Evolutionary conservation across 2,888 invertebrate species (phyloP).

Genomic region (Crocallis elinguaria): DNA sequence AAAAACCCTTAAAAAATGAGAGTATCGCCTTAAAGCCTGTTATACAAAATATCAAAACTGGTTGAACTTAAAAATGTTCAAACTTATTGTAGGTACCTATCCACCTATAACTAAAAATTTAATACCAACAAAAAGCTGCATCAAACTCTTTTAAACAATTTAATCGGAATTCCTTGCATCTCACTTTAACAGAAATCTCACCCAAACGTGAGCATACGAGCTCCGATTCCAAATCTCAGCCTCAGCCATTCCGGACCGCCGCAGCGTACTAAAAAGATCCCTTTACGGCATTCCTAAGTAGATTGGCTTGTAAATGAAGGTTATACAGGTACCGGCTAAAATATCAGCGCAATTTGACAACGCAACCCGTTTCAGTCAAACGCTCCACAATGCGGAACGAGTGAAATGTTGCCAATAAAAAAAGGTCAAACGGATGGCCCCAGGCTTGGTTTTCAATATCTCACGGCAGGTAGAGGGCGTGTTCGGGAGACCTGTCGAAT

Average conservation of each 20-base stretch:
- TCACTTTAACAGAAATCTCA: slow-evolving; percentile 16
- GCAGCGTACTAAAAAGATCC: slow-evolving; percentile 51
- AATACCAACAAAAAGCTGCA: neutral
- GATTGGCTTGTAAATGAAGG: slow-evolving; percentile 63
- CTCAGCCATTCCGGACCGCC: slow-evolving; percentile 40
- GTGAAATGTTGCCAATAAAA: slow-evolving; percentile 80
- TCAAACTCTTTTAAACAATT: neutral
- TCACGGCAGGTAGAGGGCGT: slow-evolving; percentile 63
- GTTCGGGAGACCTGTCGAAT: slow-evolving; percentile 59
- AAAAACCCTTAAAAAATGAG: too few relatives aligned
- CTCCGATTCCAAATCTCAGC: slow-evolving; percentile 34
- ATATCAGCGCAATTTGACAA: slow-evolving; percentile 76
- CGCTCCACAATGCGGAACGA: slow-evolving; percentile 74
- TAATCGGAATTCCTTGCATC: neutral
- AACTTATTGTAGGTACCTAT: too few relatives aligned
- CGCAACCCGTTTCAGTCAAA: slow-evolving; percentile 69
- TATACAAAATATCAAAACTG: too few relatives aligned
- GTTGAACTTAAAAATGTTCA: too few relatives aligned
- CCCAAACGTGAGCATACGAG: slow-evolving; percentile 30
- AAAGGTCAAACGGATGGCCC: slow-evolving; percentile 76
- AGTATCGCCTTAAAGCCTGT: too few relatives aligned
- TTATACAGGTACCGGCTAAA: slow-evolving; percentile 60
- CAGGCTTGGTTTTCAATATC: slow-evolving; percentile 78
- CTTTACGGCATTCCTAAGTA: slow-evolving; percentile 56
- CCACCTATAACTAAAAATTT: too few relatives aligned